These are phyloP conservation scores for Gymnobelideus leadbeateri DNA, from an alignment of 2,113 vertebrate genomes.

Conservation along the genomic window DNA sequence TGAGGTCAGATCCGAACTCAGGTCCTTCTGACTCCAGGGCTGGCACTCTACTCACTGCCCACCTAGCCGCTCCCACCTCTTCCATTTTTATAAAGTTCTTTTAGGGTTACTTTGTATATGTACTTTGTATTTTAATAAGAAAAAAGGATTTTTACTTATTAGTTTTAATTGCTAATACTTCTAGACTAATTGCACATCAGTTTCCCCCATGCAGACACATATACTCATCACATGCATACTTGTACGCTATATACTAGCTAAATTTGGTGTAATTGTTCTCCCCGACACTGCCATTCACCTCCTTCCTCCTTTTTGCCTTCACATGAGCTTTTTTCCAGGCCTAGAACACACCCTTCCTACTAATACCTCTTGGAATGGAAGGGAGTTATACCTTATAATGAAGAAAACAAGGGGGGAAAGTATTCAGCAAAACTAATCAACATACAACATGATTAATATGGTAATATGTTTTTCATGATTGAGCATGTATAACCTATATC, in stretches of 20 bases:
- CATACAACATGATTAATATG: not conserved
- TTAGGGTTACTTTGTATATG: not conserved
- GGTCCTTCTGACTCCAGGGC: too few relatives aligned
- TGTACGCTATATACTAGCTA: not conserved
- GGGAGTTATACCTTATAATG: not conserved
- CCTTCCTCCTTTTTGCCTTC: not conserved
- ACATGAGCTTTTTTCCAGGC: not conserved
- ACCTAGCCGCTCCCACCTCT: too few relatives aligned
- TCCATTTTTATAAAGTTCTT: not conserved
- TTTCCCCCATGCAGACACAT: not conserved
- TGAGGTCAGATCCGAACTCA: too few relatives aligned
- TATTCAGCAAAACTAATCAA: not conserved
- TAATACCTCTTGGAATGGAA: not conserved
- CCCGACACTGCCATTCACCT: not conserved
- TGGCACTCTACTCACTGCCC: too few relatives aligned
- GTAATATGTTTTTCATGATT: not conserved
- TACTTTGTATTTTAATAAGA: too few relatives aligned
- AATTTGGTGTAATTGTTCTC: not conserved
- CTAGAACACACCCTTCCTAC: not conserved
- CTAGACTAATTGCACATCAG: not conserved
- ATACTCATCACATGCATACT: not conserved
- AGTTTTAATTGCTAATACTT: not conserved
- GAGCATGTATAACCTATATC: not conserved
- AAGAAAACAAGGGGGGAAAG: not conserved
- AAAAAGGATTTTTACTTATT: not conserved